These are phyloP conservation scores for Zeuzera pyrina DNA, from an alignment of 2,888 invertebrate species.

Conservation along the genomic window DNA sequence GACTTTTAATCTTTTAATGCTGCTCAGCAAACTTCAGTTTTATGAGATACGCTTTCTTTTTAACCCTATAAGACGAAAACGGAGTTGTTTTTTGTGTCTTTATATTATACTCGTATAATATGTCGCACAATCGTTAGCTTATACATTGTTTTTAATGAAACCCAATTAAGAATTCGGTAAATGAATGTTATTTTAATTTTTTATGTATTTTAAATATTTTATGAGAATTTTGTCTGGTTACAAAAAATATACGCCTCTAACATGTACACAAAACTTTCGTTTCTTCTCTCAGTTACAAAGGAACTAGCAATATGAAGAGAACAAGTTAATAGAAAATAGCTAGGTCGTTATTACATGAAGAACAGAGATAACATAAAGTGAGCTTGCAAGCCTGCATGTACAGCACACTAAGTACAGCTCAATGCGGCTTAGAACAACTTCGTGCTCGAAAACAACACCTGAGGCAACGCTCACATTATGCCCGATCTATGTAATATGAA, in stretches of 20 bases:
- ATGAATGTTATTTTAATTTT: neutral
- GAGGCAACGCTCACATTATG: constrained; percentile 30
- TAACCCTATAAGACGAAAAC: too few species aligned
- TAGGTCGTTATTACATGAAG: constrained; percentile 29
- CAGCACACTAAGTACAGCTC: constrained; percentile 43
- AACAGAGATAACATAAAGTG: constrained; percentile 45
- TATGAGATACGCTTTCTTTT: constrained; percentile 34
- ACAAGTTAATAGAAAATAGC: too few species aligned
- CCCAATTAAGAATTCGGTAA: neutral
- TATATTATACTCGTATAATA: neutral
- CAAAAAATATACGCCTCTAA: too few species aligned
- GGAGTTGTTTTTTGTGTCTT: neutral
- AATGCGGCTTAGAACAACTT: constrained; percentile 58
- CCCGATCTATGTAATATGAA: constrained; percentile 29
- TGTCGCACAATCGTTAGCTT: neutral
- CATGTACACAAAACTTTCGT: too few species aligned
- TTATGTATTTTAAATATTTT: neutral
- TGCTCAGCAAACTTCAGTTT: constrained; percentile 60
- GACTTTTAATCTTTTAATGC: constrained; percentile 73
- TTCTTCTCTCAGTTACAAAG: too few species aligned
- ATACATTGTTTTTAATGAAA: neutral
- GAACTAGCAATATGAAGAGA: too few species aligned
- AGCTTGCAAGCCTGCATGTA: constrained; percentile 39
- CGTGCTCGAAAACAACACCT: constrained; percentile 57
- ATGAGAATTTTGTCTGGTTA: too few species aligned